Evolutionary conservation across 2,888 invertebrate genomes (phyloP), one percentile per base, ranked within the genome.

Genomic region (Apotomis turbidana): DNA sequence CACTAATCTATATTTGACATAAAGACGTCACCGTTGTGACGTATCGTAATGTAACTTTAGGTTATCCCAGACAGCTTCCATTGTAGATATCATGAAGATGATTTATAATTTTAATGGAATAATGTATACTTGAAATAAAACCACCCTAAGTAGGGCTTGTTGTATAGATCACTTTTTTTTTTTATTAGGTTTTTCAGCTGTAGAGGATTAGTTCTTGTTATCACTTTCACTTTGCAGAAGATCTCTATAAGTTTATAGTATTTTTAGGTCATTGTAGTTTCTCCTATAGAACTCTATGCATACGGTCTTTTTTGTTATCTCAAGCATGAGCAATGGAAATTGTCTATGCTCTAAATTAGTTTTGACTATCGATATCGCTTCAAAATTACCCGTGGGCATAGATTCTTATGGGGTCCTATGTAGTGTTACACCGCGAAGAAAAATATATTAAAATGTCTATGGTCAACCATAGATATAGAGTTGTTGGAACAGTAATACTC

Each of bases 401-500:
- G 57, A 41, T 44, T 36, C 67, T 62, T 49, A 49, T 5, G 76
- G 76, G 67, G 77, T 76, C 76, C 79, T 80, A 68, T 59, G 68
- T 85, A 86, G 84, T 85, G 83, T 87, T 87, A 84, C 83, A 81
- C 85, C 80, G 79, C 80, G 78, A 79, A 80, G 81, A 80, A 49
- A 83, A 84, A 82, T 87, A 86, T 88, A 86, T 87, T 82, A 52
- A 66, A 83, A 83, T 80, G 83, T 90, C 90, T 90, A 84, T 91
- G 91, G 90, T 91, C 81, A 88, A 90, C 90, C 91, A 87, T 88
- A 85, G 90, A 83, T 83, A 85, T 85, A 86, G 83, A 85, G 86
- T 90, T 91, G 91, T 91, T 91, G 90, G 87, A 90, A 91, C 90
- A 85, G 85, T 90, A 93, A 93, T 93, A 93, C 93, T 93, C 92